Conservation (phyloP, 2,797 vertebrate species). For the Cacajao melanocephalus region DNA sequence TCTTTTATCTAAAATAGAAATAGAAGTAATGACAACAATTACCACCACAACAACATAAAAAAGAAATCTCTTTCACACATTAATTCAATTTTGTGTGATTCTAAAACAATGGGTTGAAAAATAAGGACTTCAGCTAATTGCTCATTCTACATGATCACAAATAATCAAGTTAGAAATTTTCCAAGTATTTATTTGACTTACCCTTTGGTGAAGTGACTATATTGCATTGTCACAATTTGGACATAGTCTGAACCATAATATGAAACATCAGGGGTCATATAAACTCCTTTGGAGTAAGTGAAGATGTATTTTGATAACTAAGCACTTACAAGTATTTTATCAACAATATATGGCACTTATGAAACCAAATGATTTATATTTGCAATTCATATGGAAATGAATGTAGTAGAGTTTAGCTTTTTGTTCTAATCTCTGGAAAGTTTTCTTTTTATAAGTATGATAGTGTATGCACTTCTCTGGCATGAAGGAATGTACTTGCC, state of each 20-base stretch:
- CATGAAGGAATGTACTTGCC: background rate
- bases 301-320: background rate
- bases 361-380: background rate
- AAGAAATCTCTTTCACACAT: background rate
- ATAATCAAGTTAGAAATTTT: background rate
- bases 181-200: background rate
- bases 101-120: background rate
- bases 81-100: background rate
- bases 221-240: background rate
- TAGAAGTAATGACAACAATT: background rate
- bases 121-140: background rate
- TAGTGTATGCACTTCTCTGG: background rate
- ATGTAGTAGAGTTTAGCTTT: background rate
- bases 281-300: background rate
- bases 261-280: background rate
- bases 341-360: background rate
- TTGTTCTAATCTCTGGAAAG: background rate
- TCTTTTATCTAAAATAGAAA: background rate
- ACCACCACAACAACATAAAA: background rate
- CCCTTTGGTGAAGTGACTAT: background rate
- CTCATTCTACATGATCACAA: conserved; percentile 13
- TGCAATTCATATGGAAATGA: background rate
- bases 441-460: background rate
- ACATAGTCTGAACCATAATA: background rate
- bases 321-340: background rate